Conservation (phyloP, 2,888 invertebrate genomes). For the Icerya purchasi region DNA sequence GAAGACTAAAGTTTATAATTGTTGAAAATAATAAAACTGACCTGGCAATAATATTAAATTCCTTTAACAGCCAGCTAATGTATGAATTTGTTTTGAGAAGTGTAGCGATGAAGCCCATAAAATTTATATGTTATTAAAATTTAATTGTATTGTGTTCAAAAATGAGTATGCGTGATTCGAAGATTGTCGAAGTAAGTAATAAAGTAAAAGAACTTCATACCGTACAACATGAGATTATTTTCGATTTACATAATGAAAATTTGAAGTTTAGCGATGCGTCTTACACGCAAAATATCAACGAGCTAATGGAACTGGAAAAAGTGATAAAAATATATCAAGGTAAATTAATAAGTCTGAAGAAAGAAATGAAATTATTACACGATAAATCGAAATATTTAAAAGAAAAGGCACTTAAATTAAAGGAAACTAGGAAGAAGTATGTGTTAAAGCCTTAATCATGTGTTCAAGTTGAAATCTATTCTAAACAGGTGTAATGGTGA, state of each 20-base stretch:
- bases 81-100: too few species aligned
- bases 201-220: background rate
- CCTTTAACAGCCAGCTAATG: too few species aligned
- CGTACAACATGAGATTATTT: background rate
- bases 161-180: background rate
- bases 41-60: too few species aligned
- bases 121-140: too few species aligned
- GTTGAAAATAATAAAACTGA: too few species aligned
- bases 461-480: too few species aligned
- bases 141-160: too few species aligned
- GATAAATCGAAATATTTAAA: constrained; percentile 7
- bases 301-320: constrained; percentile 7
- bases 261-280: background rate
- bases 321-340: constrained; percentile 9
- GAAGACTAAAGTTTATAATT: too few species aligned
- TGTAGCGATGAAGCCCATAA: too few species aligned
- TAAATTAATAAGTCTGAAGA: constrained; percentile 3
- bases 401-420: constrained; percentile 5
- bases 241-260: background rate
- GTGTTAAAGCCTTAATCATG: background rate
- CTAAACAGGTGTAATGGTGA: too few species aligned
- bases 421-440: constrained; percentile 1
- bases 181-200: background rate
- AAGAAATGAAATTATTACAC: constrained; percentile 9
- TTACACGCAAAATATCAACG: background rate